These are phyloP conservation scores for Coryphaenoides rupestris DNA, from an alignment of 2,113 vertebrate species.

Conservation along the genomic window DNA sequence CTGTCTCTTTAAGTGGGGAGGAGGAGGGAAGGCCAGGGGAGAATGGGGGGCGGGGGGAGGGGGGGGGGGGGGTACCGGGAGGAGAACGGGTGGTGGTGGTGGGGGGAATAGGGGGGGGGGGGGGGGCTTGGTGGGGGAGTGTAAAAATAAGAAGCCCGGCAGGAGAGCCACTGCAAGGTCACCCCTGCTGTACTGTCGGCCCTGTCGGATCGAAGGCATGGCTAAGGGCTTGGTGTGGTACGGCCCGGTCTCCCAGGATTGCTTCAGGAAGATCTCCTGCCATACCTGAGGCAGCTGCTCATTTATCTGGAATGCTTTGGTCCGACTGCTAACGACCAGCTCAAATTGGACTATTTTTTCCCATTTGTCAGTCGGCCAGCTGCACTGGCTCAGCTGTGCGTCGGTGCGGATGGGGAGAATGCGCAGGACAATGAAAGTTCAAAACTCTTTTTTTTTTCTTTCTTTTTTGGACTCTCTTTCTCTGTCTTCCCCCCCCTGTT, in stretches of 20 bases:
- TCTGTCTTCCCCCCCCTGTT: too few relatives aligned
- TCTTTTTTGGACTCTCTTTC: too few relatives aligned
- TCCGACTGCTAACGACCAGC: conserved; percentile 84
- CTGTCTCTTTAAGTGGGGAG: conserved; percentile 68
- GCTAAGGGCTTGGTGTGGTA: conserved; percentile 64
- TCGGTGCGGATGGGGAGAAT: conserved; percentile 72
- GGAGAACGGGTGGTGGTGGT: conserved; percentile 45
- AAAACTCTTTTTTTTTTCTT: conserved; percentile 40
- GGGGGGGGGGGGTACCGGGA: conserved; percentile 32
- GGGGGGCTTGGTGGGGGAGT: conserved; percentile 35
- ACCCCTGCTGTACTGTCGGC: conserved; percentile 70
- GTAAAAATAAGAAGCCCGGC: conserved; percentile 73
- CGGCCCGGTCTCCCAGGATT: conserved; percentile 73
- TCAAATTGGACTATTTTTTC: conserved; percentile 93
- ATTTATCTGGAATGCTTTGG: conserved; percentile 78
- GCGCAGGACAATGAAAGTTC: conserved; percentile 80
- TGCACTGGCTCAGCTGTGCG: conserved; percentile 80
- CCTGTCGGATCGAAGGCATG: conserved; percentile 71
- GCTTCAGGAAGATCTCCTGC: conserved; percentile 78
- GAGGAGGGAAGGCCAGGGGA: conserved; percentile 52
- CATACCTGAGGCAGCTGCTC: conserved; percentile 82
- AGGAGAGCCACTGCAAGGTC: conserved; percentile 75
- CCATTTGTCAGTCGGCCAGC: conserved; percentile 88
- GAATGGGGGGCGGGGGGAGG: conserved; percentile 20
- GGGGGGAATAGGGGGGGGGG: conserved; percentile 36